Conservation (phyloP, 2,113 vertebrate genomes). For the Tonatia bakeri region DNA sequence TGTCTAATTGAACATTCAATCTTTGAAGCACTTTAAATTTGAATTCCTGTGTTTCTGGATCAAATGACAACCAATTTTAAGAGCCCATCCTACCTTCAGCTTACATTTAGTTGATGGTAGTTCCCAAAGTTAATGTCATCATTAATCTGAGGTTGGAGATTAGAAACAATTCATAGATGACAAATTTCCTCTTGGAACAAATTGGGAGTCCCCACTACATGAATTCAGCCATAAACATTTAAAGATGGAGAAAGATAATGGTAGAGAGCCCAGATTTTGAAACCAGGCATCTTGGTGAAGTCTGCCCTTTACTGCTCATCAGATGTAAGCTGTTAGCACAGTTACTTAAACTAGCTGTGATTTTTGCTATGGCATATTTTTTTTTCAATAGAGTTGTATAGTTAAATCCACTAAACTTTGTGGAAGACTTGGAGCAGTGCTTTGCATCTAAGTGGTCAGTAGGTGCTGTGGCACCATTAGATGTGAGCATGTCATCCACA, state of each 20-base stretch:
- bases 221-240: background rate
- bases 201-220: fast-evolving
- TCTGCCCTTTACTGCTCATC: background rate
- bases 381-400: background rate
- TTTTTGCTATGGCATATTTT: background rate
- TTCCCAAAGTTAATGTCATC: background rate
- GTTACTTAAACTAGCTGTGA: background rate
- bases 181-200: background rate
- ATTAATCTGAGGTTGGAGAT: background rate
- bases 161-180: background rate
- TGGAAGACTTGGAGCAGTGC: background rate
- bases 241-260: background rate
- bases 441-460: background rate
- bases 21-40: background rate
- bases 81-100: background rate
- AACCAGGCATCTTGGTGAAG: background rate
- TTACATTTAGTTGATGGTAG: background rate
- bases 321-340: background rate
- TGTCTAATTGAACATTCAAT: background rate
- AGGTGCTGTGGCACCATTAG: background rate
- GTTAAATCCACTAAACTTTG: background rate
- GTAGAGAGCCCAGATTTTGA: background rate
- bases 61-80: background rate
- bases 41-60: background rate
- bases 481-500: background rate